Conservation (phyloP, 2,888 invertebrate genomes). For the Bellardia bayeri region DNA sequence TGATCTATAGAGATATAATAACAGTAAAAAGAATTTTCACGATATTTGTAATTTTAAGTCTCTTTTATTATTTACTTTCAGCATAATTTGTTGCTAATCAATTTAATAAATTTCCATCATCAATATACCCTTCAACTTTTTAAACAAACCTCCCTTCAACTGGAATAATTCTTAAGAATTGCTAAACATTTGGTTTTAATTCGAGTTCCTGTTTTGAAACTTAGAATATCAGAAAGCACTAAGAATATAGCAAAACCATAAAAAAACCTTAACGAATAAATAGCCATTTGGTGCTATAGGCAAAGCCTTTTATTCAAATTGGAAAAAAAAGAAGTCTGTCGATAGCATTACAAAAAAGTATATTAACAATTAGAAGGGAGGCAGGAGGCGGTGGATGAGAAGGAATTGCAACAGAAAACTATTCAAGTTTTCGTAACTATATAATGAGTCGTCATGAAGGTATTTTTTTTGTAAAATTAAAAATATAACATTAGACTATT, state of each 20-base stretch:
- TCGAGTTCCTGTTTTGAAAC: conserved; percentile 53
- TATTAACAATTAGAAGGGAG: conserved; percentile 32
- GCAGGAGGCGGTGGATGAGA: conserved; percentile 65
- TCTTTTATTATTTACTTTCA: conserved; percentile 2
- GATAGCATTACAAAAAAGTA: conserved; percentile 18
- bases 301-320: conserved; percentile 37
- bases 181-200: conserved; percentile 31
- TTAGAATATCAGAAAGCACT: conserved; percentile 21
- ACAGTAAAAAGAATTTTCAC: too few relatives aligned
- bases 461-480: conserved; percentile 84
- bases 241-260: background rate
- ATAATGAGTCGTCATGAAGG: conserved; percentile 98
- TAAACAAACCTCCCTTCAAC: conserved; percentile 36
- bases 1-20: too few relatives aligned
- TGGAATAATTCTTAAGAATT: conserved; percentile 32
- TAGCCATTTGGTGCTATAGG: conserved; percentile 53
- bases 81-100: conserved; percentile 59
- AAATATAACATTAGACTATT: background rate
- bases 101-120: background rate
- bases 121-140: conserved; percentile 3
- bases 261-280: conserved; percentile 7
- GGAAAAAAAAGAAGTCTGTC: conserved; percentile 21
- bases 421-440: conserved; percentile 69
- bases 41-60: too few relatives aligned
- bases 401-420: conserved; percentile 65